phyloP scores from a whole-genome alignment of 1,140 invertebrate species.

The Drosophila nebulosa region DNA sequence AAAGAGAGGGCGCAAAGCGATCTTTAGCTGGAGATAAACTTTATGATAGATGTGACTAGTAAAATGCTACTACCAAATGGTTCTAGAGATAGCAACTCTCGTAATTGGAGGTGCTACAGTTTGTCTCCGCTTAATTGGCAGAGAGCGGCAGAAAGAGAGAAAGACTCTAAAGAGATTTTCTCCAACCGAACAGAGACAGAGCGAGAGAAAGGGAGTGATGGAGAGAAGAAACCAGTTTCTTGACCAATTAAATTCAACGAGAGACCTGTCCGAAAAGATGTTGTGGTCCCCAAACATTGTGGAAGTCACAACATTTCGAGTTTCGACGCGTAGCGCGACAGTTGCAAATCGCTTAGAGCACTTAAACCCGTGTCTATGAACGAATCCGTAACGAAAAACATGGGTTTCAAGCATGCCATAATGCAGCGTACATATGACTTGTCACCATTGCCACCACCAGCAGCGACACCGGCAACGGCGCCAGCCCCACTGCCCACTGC shows the following conservation, averaged over 20 bases:
- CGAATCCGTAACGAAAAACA: conserved; percentile 31
- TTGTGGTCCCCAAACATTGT: conserved; percentile 45
- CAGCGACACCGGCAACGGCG: background rate
- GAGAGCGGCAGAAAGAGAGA: conserved; percentile 4
- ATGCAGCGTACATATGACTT: conserved; percentile 71
- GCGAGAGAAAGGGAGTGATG: conserved; percentile 6
- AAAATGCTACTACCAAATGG: conserved; percentile 77
- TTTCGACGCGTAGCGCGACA: conserved; percentile 74
- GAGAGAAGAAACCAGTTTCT: conserved; percentile 67
- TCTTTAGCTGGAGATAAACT: conserved; percentile 52
- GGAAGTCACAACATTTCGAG: conserved; percentile 61
- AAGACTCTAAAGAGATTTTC: background rate
- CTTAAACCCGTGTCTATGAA: conserved; percentile 33
- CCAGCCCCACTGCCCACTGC: background rate
- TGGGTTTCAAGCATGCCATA: conserved; percentile 78
- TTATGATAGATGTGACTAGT: conserved; percentile 79
- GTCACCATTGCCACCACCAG: conserved; percentile 42
- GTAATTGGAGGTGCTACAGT: conserved; percentile 50
- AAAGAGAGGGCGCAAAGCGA: conserved; percentile 18
- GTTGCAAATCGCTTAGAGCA: conserved; percentile 32
- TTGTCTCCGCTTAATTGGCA: conserved; percentile 59
- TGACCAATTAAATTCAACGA: conserved; percentile 67
- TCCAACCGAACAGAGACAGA: background rate
- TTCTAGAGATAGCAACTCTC: conserved; percentile 53
- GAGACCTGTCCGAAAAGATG: conserved; percentile 44